Evolutionary conservation across 2,113 vertebrate species (phyloP), one percentile per base, ranked within the genome.

Genomic region (Hylia prasina): DNA sequence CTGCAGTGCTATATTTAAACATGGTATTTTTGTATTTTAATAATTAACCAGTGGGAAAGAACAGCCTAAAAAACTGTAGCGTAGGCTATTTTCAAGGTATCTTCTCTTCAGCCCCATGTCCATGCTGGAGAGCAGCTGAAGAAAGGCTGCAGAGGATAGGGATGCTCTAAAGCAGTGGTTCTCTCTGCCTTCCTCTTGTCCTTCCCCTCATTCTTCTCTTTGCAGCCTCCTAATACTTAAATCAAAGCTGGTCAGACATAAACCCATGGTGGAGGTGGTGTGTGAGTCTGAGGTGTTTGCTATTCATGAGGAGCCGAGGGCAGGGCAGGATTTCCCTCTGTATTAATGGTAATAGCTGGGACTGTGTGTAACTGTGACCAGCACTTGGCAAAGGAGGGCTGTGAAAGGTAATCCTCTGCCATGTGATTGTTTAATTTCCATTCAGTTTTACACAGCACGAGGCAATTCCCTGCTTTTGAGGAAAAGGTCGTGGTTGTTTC

Each of bases 1-100:
- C 61, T 35, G 68, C 71, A 63, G 71, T 0, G 1, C 93, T 96
- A 96, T 97, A 94, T 97, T 96, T 96, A 96, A 96, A 86, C 94
- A 63, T 7, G 24, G 70, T 94, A 96, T 97, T 97, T 97, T 93
- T 95, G 58, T 96, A 66, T 96, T 95, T 97, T 82, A 97, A 93
- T 96, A 90, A 95, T 96, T 96, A 93, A 96, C 82, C 48, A 64
- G 54, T 93, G 90, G 94, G 90, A 97, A 93, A 86, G 79, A 93
- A 21, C 90, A 83, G 51, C 64, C 88, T 71, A 33, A 94, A 75
- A 87, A 76, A n/a, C 35, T n/a, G 23, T 79, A 25, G 82, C 0
- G 0, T 35, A 33, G 69, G 92, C 85, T 78, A 0, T 77, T 93
- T 83, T 58, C 94, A 93, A 93, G 82, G 85, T 82, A 83, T 37